Percentiles rank a stretch among this genome's conserved stretches.
Conservation (phyloP, 1,140 invertebrate species). For the Tetragnatha versicolor region DNA sequence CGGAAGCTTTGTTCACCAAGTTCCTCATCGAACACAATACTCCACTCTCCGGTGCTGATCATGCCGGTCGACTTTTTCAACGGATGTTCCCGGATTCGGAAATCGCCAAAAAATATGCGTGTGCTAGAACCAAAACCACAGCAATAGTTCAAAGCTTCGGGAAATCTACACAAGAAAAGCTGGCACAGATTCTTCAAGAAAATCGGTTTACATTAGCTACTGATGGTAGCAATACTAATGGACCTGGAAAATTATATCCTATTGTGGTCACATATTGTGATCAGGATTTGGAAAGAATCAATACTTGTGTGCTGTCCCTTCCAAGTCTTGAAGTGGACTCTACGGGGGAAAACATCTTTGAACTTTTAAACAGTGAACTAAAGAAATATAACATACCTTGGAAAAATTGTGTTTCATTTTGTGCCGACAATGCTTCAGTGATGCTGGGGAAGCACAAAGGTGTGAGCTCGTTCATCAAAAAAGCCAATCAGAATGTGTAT, state of each 20-base stretch:
- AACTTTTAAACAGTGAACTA: background rate
- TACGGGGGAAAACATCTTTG: background rate
- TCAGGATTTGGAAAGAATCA: background rate
- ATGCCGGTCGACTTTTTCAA: background rate
- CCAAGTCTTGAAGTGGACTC: background rate
- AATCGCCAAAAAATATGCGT: background rate
- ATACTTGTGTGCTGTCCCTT: background rate
- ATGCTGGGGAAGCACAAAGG: background rate
- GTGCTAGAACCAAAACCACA: background rate
- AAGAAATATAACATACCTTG: background rate
- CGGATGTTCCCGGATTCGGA: background rate
- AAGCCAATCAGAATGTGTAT: background rate
- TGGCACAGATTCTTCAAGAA: background rate
- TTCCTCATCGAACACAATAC: background rate
- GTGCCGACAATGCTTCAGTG: slow-evolving; percentile 1
- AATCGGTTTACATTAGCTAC: background rate
- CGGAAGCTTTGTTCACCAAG: background rate
- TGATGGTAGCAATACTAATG: slow-evolving; percentile 1
- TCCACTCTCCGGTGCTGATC: background rate
- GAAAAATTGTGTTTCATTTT: background rate
- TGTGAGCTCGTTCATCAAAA: background rate
- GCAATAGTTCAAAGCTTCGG: background rate
- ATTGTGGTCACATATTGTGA: background rate
- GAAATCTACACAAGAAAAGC: background rate
- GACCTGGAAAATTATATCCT: background rate